Base-by-base conservation (phyloP, 2,113 vertebrate species). In the Sceloporus undulatus region DNA sequence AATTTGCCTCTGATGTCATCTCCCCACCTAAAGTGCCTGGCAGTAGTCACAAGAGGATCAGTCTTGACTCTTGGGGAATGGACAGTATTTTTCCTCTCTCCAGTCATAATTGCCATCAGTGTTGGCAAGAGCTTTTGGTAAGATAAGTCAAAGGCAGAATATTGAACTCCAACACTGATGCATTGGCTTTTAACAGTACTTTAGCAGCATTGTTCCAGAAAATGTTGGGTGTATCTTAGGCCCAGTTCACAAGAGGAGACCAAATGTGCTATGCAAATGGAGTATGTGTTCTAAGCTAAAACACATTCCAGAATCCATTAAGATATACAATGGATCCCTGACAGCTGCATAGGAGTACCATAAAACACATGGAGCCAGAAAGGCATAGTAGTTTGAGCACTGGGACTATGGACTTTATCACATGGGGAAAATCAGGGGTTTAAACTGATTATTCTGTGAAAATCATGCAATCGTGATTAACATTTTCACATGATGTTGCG, bases 11-110 rank as follows among this genome's bases (percentile, higher is more conserved):
- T 75, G 77, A 74, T 66, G 83, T 89, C 40, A 70, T 56, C 77
- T 87, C 82, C 76, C 68, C 21, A 0, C 76, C 83, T 82, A 82
- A 78, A 42, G 62, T 65, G 65, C 71, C 76, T 82, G 71, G 88
- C 34, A 87, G 21, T 2, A 77, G 82, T 93, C 88, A 84, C 76
- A 79, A 87, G 40, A 87, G 62, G 65, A 54, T 1, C 74, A 68
- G 5, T 76, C 91, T 79, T 65, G 48, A 70, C 27, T 86, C 73
- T 81, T 89, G 14, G 59, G 84, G 85, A 88, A 81, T 2, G 52
- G 27, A 38, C 14, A 23, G 87, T 0, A 10, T 75, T 92, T 90
- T 5, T 48, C 40, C 23, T 34, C 59, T 65, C 73, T 62, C 59
- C 42, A 73, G 27, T 10, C 13, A 87, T 65, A 48, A 74, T 76